Base-by-base conservation (phyloP, 2,797 vertebrate genomes). In the Gadopsis bispinosus region DNA sequence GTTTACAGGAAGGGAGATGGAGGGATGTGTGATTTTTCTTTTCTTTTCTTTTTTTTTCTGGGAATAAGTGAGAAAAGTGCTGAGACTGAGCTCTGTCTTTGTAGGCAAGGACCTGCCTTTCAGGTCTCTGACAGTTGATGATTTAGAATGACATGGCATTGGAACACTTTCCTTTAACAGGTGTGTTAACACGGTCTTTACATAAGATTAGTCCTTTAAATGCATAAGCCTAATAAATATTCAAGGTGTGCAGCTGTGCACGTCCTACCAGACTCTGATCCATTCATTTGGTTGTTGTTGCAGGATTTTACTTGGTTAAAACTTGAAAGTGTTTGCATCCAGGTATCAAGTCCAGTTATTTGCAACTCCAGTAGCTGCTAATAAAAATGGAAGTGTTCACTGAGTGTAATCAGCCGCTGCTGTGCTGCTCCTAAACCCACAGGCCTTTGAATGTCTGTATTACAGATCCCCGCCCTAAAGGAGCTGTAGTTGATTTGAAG, bases 1-100 rank as follows among this genome's bases (percentile, higher is more conserved):
- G 2, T 53, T 86, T 66, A 68, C 29, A 54, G 76, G 80, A 87
- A 81, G 64, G 50, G 17, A 69, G 62, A 1, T 9, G 33, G 56
- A 73, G 13, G 61, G 20, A 64, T 48, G 31, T 51, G 17, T 17
- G 26, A 19, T 75, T 67, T 35, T 37, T 51, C 56, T 56, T 17
- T 22, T 47, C 26, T 19, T 19, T 35, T 20, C 26, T 26, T 26
- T 60, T 33, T 0, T 7, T 39, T 64, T 65, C 54, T 76, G 2
- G 22, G 68, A 77, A 84, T 22, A 56, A 64, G 43, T 29, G 0
- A 53, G 26, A 47, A 50, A 69, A 11, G 7, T 26, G 11, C 35
- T 35, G 35, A 35, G 26, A 11, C 26, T 19, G 39, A 16, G 16
- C 13, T 48, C 50, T 11, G 41, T 16, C 16, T 41, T 17, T 39